These are phyloP conservation scores for Nysson spinosus DNA, from an alignment of 2,888 invertebrate species.

Conservation along the genomic window DNA sequence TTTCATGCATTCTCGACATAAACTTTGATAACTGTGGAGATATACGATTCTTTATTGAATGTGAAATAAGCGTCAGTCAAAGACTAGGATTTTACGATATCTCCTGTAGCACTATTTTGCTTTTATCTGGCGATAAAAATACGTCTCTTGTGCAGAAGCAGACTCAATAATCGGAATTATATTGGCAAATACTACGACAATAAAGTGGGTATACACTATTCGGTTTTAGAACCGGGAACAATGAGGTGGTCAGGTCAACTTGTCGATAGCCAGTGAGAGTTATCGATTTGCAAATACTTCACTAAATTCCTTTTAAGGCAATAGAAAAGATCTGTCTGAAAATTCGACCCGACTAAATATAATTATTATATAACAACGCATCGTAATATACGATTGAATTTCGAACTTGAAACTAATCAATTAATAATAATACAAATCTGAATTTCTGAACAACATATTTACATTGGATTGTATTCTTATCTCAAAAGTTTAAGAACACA, in stretches of 20 bases:
- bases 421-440: too few relatives aligned
- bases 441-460: too few relatives aligned
- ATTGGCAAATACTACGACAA: conserved; percentile 38
- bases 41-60: not conserved
- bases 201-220: conserved; percentile 14
- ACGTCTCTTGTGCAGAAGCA: not conserved
- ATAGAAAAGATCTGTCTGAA: conserved; percentile 39
- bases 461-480: too few relatives aligned
- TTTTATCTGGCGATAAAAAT: not conserved
- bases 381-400: too few relatives aligned
- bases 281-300: conserved; percentile 54
- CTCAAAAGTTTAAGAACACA: too few relatives aligned
- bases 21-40: not conserved
- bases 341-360: too few relatives aligned
- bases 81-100: conserved; percentile 10
- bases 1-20: not conserved
- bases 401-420: too few relatives aligned
- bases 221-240: conserved; percentile 26
- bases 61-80: not conserved
- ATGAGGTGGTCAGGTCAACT: conserved; percentile 33
- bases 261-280: conserved; percentile 31
- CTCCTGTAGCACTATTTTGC: not conserved
- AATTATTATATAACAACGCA: too few relatives aligned
- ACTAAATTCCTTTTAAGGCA: conserved; percentile 42
- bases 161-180: conserved; percentile 44